Evolutionary conservation across 2,888 invertebrate species (phyloP), one percentile per base, ranked within the genome.

Genomic region (Barypeithes pellucidus): DNA sequence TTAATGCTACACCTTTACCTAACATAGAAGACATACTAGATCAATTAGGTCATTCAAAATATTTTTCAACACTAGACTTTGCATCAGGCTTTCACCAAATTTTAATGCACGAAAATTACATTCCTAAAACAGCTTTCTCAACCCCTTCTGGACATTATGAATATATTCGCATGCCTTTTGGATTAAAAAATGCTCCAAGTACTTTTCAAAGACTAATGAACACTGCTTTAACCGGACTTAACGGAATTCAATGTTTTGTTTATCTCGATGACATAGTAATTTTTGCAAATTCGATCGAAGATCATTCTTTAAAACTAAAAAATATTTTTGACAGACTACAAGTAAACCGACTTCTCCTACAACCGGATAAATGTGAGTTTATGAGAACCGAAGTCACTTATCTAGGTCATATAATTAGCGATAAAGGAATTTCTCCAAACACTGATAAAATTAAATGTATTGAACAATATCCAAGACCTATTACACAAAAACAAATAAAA

Each of bases 11-110:
- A n/a, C n/a, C n/a, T n/a, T n/a, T n/a, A n/a, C 83, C 84, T 0
- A 82, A 82, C 68, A 85, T 85, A 4, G 72, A 77, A 2, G 82
- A 83, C 47, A 84, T 85, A 54, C 70, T 85, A 12, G 82, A 84
- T 67, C 81, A 84, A 76, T 67, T 86, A 67, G 83, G 84, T 36
- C 79, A 81, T 67, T 77, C 82, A 0, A 79, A 79, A 67, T 85
- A 83, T 75, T 86, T 85, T 63, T 80, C 83, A 2, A 83, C 82
- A 0, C 36, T 86, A 33, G 85, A 85, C 75, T 66, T 86, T 12
- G 81, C 84, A 2, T 79, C 79, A 3, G 85, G 85, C 0, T 86
- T 82, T 75, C 85, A 86, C 68, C 85, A 86, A 77, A 82, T 85
- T 12, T 20, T 72, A 62, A 78, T 84, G 75, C 36, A 79, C 50